phyloP scores from a whole-genome alignment of 2,113 vertebrate genomes.

The Pitta sordida region DNA sequence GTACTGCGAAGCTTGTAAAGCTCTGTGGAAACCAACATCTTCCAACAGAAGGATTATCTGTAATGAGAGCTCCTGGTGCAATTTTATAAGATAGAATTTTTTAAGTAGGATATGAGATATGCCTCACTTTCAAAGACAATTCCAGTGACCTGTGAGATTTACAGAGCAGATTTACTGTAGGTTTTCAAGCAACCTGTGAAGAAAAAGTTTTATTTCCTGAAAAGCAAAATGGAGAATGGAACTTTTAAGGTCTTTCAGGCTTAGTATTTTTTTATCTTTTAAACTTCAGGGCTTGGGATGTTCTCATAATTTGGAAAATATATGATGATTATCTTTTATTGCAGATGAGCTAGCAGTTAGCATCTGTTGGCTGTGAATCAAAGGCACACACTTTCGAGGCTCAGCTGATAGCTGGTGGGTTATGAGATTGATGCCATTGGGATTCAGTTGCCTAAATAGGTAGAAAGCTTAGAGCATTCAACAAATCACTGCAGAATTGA shows the following conservation, averaged over 20 bases:
- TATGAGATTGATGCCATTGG: background rate
- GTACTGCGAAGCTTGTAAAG: background rate
- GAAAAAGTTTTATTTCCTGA: background rate
- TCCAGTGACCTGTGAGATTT: background rate
- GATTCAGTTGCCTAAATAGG: background rate
- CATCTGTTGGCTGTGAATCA: background rate
- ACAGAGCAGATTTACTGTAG: background rate
- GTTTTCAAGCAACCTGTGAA: background rate
- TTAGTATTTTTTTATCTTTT: background rate
- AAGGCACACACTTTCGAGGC: background rate
- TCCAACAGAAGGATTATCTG: background rate
- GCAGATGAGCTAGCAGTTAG: background rate
- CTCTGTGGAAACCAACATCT: background rate
- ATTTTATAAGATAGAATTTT: background rate
- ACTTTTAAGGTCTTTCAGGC: background rate
- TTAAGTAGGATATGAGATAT: background rate
- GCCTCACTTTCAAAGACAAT: background rate
- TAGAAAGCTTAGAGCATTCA: background rate
- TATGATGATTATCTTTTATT: background rate
- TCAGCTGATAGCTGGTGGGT: background rate
- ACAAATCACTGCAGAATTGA: background rate
- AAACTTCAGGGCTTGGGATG: background rate
- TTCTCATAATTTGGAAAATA: background rate
- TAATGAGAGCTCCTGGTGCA: background rate
- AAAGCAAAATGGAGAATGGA: background rate